Conservation (phyloP, 2,888 invertebrate genomes). For the Andrena praecox region DNA sequence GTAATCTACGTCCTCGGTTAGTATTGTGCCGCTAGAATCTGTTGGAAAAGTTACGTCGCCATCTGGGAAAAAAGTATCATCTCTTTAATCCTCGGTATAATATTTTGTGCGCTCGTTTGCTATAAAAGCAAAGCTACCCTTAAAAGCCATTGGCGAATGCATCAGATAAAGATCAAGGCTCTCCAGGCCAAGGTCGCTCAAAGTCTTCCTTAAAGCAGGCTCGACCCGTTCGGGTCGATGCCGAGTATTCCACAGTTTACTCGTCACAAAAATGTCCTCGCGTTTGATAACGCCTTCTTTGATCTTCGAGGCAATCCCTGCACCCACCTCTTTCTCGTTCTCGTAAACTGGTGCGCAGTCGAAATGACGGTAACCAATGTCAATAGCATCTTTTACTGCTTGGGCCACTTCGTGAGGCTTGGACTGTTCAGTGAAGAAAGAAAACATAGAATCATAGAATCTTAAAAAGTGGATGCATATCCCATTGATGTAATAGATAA, state of each 20-base stretch:
- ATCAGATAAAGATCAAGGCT: slow-evolving; percentile 39
- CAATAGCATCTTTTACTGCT: slow-evolving; percentile 35
- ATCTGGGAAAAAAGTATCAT: slow-evolving; percentile 5
- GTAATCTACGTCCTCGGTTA: too few relatives aligned
- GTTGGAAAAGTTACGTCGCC: background rate
- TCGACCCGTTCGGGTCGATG: slow-evolving; percentile 92
- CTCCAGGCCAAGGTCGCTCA: slow-evolving; percentile 24
- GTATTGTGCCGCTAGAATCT: background rate
- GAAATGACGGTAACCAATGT: slow-evolving; percentile 31
- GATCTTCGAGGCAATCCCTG: slow-evolving; percentile 88
- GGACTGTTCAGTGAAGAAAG: slow-evolving; percentile 14
- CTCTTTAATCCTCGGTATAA: background rate
- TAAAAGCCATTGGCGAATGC: slow-evolving; percentile 29
- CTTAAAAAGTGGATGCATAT: background rate
- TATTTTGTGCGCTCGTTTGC: too few relatives aligned
- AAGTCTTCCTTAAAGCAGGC: slow-evolving; percentile 87
- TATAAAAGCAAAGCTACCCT: slow-evolving; percentile 1
- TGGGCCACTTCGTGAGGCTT: slow-evolving; percentile 13
- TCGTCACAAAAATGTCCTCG: slow-evolving; percentile 90
- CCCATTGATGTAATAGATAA: background rate
- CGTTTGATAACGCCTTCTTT: slow-evolving; percentile 88
- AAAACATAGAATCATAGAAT: background rate
- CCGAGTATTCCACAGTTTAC: slow-evolving; percentile 92
- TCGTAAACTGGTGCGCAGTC: slow-evolving; percentile 86
- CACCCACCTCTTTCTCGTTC: slow-evolving; percentile 90